Percentiles rank a stretch among this genome's conserved stretches.
phyloP scores from a whole-genome alignment of 2,888 invertebrate species.

The Plagodis dolabraria region DNA sequence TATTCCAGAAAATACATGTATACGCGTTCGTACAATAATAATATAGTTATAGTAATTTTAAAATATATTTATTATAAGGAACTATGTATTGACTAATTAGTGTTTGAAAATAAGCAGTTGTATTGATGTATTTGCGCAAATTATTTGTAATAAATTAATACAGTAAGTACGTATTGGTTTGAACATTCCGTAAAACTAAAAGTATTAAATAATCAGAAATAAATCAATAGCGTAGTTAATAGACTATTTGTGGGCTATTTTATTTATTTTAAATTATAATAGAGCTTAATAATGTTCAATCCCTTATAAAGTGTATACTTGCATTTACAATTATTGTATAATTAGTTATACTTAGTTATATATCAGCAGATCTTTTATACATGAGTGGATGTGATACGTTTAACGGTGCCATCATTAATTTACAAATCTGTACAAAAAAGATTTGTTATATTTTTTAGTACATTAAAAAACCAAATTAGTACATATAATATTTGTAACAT shows the following conservation, averaged over 20 bases:
- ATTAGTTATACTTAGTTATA: constrained; percentile 6
- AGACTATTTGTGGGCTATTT: constrained; percentile 25
- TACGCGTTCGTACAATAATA: constrained; percentile 83
- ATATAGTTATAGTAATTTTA: constrained; percentile 61
- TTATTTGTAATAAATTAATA: constrained; percentile 36
- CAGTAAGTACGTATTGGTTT: constrained; percentile 31
- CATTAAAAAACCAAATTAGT: too few relatives aligned
- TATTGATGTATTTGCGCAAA: constrained; percentile 59
- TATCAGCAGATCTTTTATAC: constrained; percentile 11
- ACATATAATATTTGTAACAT: too few relatives aligned
- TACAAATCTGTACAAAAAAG: too few relatives aligned
- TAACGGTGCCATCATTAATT: constrained; percentile 17
- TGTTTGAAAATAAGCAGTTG: constrained; percentile 52
- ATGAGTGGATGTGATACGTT: constrained; percentile 19
- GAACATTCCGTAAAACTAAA: constrained; percentile 50
- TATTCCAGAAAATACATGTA: constrained; percentile 79
- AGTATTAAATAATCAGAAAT: constrained; percentile 38
- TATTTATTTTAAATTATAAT: constrained; percentile 22
- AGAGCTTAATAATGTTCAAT: constrained; percentile 37
- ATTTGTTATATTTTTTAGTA: too few relatives aligned
- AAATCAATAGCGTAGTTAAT: constrained; percentile 13
- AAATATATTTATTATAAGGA: constrained; percentile 78
- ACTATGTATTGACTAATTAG: constrained; percentile 63
- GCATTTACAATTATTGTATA: constrained; percentile 35
- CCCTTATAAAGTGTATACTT: constrained; percentile 30